Conservation (phyloP, 64 coral and sea anemone genomes). For the Stichodactyla helianthus region DNA sequence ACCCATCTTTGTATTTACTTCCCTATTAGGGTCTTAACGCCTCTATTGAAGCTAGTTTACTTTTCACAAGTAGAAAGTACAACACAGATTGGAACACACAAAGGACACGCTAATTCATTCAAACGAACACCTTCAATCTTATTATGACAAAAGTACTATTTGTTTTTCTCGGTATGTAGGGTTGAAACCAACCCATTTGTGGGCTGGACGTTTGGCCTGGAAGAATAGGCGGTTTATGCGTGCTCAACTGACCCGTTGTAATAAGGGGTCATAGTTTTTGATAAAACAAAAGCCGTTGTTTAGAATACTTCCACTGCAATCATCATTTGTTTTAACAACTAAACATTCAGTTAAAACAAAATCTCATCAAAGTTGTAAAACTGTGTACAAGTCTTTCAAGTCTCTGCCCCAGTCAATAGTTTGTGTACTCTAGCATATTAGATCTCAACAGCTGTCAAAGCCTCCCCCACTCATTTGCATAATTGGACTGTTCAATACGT, state of each 20-base stretch:
- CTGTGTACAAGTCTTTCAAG: background rate
- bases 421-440: constrained; percentile 10
- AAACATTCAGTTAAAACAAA: constrained; percentile 2
- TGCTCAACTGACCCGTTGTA: background rate
- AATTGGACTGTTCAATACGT: background rate
- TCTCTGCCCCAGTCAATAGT: background rate
- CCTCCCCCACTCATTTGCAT: background rate
- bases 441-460: background rate
- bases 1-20: background rate
- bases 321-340: constrained; percentile 15
- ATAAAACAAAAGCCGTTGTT: constrained; percentile 21
- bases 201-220: background rate
- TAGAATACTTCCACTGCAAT: background rate
- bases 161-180: background rate
- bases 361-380: constrained; percentile 19
- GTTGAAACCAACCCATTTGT: background rate
- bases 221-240: background rate
- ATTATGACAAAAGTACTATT: background rate
- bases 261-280: background rate
- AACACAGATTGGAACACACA: background rate
- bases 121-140: background rate
- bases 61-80: background rate
- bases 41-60: background rate
- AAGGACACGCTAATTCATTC: background rate
- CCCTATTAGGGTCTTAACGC: background rate